Evolutionary conservation across 2,113 vertebrate genomes (phyloP).

Genomic region (Connochaetes taurinus): DNA sequence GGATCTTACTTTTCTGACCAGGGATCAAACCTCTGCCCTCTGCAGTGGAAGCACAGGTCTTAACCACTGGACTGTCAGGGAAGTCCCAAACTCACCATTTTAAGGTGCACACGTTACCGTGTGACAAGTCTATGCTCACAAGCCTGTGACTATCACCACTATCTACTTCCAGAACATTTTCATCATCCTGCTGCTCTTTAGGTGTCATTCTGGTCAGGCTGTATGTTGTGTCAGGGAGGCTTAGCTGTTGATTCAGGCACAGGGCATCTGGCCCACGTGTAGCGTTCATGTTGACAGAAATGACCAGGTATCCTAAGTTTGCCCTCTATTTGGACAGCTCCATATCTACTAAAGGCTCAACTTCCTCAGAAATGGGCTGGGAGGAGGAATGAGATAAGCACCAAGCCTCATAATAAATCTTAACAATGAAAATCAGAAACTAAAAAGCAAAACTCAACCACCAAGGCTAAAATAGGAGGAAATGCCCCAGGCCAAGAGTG

Average conservation of each 20-base stretch:
- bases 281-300: not conserved
- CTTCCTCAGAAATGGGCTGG: not conserved
- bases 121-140: not conserved
- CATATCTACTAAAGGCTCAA: not conserved
- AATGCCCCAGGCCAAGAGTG: not conserved
- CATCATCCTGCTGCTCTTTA: not conserved
- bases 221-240: not conserved
- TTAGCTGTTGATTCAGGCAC: not conserved
- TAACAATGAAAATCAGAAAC: not conserved
- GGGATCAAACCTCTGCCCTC: not conserved
- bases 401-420: not conserved
- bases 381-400: not conserved
- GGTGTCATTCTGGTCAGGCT: not conserved
- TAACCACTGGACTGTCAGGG: not conserved
- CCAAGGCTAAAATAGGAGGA: not conserved
- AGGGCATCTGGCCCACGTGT: accelerated
- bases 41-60: not conserved
- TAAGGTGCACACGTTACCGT: not conserved
- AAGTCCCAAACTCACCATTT: not conserved
- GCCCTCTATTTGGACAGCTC: not conserved
- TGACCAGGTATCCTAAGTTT: not conserved
- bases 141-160: not conserved
- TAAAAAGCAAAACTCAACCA: not conserved
- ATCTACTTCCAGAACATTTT: not conserved
- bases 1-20: not conserved